These are phyloP conservation scores for Brachyhypopomus occidentalis DNA, from an alignment of 2,113 vertebrate species.

Conservation along the genomic window DNA sequence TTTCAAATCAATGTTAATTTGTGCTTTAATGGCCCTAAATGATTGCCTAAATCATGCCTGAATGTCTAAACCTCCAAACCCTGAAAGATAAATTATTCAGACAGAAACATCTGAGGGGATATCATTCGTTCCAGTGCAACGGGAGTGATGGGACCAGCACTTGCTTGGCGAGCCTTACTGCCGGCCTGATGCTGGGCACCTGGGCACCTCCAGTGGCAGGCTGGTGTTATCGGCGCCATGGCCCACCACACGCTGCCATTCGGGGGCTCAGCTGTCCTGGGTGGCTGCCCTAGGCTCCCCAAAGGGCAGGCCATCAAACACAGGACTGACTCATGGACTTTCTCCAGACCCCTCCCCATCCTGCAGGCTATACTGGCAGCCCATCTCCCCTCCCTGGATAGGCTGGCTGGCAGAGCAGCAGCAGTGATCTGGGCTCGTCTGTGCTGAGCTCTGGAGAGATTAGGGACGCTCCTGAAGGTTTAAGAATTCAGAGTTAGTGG, in stretches of 20 bases:
- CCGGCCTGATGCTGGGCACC: background rate
- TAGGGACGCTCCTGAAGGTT: slow-evolving; percentile 21
- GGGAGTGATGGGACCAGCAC: slow-evolving; percentile 16
- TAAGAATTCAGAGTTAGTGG: background rate
- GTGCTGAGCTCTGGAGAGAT: background rate
- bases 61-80: slow-evolving; percentile 26
- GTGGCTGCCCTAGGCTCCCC: slow-evolving; percentile 14
- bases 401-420: slow-evolving; percentile 16
- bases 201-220: background rate
- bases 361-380: slow-evolving; percentile 30
- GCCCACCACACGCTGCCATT: slow-evolving; percentile 10
- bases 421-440: background rate
- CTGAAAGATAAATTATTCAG: slow-evolving; percentile 30
- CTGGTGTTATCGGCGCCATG: slow-evolving; percentile 23
- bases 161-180: slow-evolving; percentile 3
- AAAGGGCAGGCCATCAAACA: slow-evolving; percentile 51
- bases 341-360: slow-evolving; percentile 32
- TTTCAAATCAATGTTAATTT: slow-evolving; percentile 46
- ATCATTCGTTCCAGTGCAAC: slow-evolving; percentile 29
- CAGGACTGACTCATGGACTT: slow-evolving; percentile 13
- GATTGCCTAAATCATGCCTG: slow-evolving; percentile 6
- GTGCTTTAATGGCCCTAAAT: slow-evolving; percentile 30
- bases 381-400: slow-evolving; percentile 4
- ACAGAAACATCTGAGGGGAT: slow-evolving; percentile 21
- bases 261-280: slow-evolving; percentile 29